phyloP scores from a whole-genome alignment of 2,113 vertebrate species.

The Martes martes region DNA sequence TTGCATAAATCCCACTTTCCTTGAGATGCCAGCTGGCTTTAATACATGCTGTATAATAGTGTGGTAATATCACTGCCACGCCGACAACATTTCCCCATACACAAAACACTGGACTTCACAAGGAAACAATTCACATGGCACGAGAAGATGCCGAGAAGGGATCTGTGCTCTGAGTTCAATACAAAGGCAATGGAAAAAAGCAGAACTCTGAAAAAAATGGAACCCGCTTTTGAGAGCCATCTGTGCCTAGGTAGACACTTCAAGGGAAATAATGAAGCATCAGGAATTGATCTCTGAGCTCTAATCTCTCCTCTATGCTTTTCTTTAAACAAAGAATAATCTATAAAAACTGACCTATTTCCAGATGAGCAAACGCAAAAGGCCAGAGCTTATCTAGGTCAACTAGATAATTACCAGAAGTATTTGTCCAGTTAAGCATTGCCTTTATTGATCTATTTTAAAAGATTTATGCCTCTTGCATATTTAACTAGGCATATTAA shows the following conservation, averaged over 20 bases:
- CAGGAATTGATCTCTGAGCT: background rate
- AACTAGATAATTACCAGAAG: background rate
- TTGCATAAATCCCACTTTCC: background rate
- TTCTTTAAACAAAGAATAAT: background rate
- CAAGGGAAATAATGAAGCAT: background rate
- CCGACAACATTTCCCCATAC: background rate
- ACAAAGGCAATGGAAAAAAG: background rate
- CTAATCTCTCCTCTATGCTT: background rate
- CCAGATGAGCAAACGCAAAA: background rate
- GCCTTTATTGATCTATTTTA: background rate
- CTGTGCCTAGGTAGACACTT: background rate
- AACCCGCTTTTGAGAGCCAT: background rate
- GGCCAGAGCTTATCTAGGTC: background rate
- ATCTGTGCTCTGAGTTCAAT: background rate
- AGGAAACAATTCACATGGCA: background rate
- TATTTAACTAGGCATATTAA: background rate
- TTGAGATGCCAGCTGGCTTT: background rate
- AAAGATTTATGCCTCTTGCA: background rate
- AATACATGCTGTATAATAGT: background rate
- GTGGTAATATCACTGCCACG: background rate
- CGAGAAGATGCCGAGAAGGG: background rate
- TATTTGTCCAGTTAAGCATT: background rate
- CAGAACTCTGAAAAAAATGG: background rate
- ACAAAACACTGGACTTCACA: background rate
- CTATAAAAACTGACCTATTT: background rate